Evolutionary conservation across 2,797 vertebrate species (phyloP), one percentile per base, ranked within the genome.

Genomic region (Lutjanus argentimaculatus): DNA sequence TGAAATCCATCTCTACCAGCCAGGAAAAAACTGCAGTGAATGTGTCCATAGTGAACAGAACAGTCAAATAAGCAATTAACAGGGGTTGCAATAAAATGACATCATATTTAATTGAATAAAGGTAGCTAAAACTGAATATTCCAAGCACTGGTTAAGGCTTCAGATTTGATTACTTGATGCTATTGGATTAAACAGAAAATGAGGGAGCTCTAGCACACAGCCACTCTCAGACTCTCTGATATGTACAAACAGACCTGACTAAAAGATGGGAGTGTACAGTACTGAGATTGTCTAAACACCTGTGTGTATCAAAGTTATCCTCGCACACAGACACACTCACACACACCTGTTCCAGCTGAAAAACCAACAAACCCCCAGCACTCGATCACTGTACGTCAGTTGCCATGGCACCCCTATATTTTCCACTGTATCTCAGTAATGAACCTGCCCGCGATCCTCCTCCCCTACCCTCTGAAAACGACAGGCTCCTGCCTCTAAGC

Each of bases 231-330:
- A 87, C 83, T 78, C 79, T 87, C 82, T 83, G 89, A 94, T 91
- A 93, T 92, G 91, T 90, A 93, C 93, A 92, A 86, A 90, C 85
- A 93, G 87, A 93, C 91, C 91, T 93, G 91, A 88, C 88, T 84
- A 77, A 80, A 36, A 89, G 75, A 87, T 90, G 89, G 74, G 86
- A 85, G 89, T 72, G 84, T 92, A 93, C 91, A 92, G 85, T 92
- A 94, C 90, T 87, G 91, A 91, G 92, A 93, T 91, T 90, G 92
- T 93, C 90, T 85, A 85, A 87, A 91, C 90, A 93, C 79, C 85
- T 85, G 75, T 86, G 84, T 88, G 83, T 87, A 90, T 81, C 56
- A 84, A 80, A 84, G 69, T 66, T 75, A 77, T 73, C 80, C 85
- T 84, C 13, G 40, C 83, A 80, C 62, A 80, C 81, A 87, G 57